Evolutionary conservation across 2,797 vertebrate species (phyloP).

Genomic region (Alca torda): DNA sequence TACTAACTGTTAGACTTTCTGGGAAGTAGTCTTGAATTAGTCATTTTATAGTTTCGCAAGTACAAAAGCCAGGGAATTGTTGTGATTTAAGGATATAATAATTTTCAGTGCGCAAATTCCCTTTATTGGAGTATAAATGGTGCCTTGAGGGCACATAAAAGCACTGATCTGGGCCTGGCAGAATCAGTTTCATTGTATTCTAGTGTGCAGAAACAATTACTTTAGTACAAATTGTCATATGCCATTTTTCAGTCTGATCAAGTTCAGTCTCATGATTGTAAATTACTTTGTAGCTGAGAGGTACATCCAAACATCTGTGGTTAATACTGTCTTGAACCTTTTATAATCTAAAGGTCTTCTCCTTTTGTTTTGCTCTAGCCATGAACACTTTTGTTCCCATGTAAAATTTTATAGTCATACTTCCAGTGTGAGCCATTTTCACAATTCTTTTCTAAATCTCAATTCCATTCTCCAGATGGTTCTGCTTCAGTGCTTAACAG

Average conservation of each 20-base stretch:
- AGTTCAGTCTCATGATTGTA: neutral
- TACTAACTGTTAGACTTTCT: neutral
- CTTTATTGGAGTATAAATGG: slow-evolving; percentile 30
- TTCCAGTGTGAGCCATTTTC: neutral
- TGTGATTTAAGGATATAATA: slow-evolving; percentile 39
- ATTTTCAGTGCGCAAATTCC: neutral
- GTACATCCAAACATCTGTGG: neutral
- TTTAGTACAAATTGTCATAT: slow-evolving; percentile 25
- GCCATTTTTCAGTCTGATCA: slow-evolving; percentile 40
- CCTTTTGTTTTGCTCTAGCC: neutral
- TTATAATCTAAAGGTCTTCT: neutral
- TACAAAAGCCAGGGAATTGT: neutral
- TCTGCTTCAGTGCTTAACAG: neutral
- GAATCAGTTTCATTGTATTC: slow-evolving; percentile 54
- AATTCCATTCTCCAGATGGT: neutral
- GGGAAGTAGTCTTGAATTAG: neutral
- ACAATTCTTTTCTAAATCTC: neutral
- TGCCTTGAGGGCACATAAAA: slow-evolving; percentile 37
- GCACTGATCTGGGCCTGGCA: slow-evolving; percentile 41
- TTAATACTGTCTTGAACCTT: neutral
- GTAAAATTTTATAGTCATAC: neutral
- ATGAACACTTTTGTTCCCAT: neutral
- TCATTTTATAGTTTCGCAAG: neutral
- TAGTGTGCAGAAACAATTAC: slow-evolving; percentile 46
- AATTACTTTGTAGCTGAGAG: neutral